Evolutionary conservation across 2,113 vertebrate genomes (phyloP).

Genomic region (Monopterus albus): DNA sequence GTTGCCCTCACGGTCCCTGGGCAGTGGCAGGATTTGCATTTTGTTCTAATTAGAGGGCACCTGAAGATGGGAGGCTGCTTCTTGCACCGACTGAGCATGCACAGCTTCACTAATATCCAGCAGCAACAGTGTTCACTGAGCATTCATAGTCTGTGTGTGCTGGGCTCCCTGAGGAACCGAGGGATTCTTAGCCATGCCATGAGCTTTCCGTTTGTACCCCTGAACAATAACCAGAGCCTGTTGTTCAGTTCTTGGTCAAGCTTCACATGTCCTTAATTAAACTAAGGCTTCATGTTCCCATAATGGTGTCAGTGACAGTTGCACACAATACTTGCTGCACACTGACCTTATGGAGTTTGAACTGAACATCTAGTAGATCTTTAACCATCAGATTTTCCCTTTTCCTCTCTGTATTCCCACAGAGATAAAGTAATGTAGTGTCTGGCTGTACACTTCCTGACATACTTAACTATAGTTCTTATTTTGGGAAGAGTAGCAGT

Average conservation of each 20-base stretch:
- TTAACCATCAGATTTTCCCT: neutral
- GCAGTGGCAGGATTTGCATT: slow-evolving; percentile 66
- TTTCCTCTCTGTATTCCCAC: neutral
- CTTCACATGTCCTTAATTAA: slow-evolving; percentile 27
- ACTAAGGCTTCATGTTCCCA: slow-evolving; percentile 16
- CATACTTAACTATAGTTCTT: too few relatives aligned
- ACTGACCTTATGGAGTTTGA: slow-evolving; percentile 44
- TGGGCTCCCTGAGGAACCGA: slow-evolving; percentile 38
- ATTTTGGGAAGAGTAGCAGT: too few relatives aligned
- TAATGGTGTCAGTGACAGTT: slow-evolving; percentile 46
- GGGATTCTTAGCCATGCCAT: slow-evolving; percentile 27
- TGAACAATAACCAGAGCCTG: slow-evolving; percentile 41
- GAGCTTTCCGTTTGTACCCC: neutral
- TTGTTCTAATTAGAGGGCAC: slow-evolving; percentile 61
- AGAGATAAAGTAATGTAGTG: neutral
- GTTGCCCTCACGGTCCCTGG: slow-evolving; percentile 44
- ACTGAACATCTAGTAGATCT: slow-evolving; percentile 10
- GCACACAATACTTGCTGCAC: neutral
- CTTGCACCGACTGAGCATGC: slow-evolving; percentile 44
- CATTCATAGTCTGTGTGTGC: slow-evolving; percentile 40
- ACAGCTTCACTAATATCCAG: slow-evolving; percentile 67
- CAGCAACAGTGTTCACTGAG: slow-evolving; percentile 48
- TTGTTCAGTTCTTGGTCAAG: slow-evolving; percentile 18
- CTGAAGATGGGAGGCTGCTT: slow-evolving; percentile 60
- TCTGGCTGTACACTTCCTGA: neutral